These are phyloP conservation scores for Pterocles gutturalis DNA, from an alignment of 2,113 vertebrate species.

Conservation along the genomic window DNA sequence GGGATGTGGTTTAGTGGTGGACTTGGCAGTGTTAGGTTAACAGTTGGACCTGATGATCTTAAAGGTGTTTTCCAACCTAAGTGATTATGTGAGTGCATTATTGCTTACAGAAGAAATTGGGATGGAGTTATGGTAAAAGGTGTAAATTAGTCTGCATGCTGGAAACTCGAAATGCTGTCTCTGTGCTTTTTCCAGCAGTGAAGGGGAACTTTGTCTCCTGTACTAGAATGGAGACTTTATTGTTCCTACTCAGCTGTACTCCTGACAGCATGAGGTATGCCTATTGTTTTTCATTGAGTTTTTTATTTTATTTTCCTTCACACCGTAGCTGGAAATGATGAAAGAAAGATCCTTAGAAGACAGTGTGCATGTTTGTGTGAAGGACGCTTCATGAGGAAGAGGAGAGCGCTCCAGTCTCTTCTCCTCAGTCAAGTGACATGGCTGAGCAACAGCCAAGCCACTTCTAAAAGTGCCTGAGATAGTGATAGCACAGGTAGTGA, in stretches of 20 bases:
- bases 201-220: background rate
- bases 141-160: background rate
- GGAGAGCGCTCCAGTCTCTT: background rate
- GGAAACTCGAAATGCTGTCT: background rate
- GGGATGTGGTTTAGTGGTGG: background rate
- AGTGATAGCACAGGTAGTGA: background rate
- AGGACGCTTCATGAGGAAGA: background rate
- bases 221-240: background rate
- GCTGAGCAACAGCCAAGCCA: background rate
- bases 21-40: background rate
- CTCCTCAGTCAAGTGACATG: background rate
- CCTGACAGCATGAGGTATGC: background rate
- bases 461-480: background rate
- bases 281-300: background rate
- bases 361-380: background rate
- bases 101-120: background rate
- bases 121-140: background rate
- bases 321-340: background rate
- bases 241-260: background rate
- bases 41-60: background rate
- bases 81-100: background rate
- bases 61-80: background rate
- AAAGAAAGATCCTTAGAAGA: background rate
- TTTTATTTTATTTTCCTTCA: background rate
- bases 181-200: background rate